Evolutionary conservation across 1,140 invertebrate species (phyloP), one percentile per base, ranked within the genome.

Genomic region (Formica exsecta): DNA sequence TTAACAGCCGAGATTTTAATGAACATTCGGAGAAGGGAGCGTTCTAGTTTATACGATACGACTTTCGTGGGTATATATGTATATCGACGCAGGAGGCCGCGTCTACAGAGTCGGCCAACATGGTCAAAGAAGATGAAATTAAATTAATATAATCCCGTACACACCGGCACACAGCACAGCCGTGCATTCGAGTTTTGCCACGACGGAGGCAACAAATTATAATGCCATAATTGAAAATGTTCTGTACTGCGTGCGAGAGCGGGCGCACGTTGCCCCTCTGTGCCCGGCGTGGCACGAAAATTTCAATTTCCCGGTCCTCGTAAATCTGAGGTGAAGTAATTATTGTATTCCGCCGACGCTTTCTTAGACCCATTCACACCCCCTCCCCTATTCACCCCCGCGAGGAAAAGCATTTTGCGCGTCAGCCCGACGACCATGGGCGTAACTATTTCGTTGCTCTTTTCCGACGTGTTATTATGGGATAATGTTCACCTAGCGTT

Each of bases 321-420:
- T 94, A 95, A 95, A 95, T 95, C 94, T 94, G 93, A 93, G 92
- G 91, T 93, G 92, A 94, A 95, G 94, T 95, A 94, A 95, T 94
- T 95, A 95, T 94, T 94, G 94, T 95, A 95, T 94, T 94, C 92
- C 93, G 88, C 92, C 92, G 90, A 90, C 90, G 93, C 90, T 94
- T 94, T 94, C 93, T 93, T 93, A 92, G 92, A 93, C 91, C 91
- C 94, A 94, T 93, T 91, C 93, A 91, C 92, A 93, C 91, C 90
- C 86, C 61, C 76, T 13, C 86, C 70, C 22, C 25, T 41, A 32
- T 16, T 5, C 48, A 19, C 54, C 64, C 65, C n/a, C 79, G 38
- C 76, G 41, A 62, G 89, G 92, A 87, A 90, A 92, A 90, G 89
- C 89, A 88, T 86, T 90, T 93, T 92, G 93, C 91, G 93, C 93